Evolutionary conservation across 2,888 invertebrate genomes (phyloP), one percentile per base, ranked within the genome.

Genomic region (Melanargia galathea): DNA sequence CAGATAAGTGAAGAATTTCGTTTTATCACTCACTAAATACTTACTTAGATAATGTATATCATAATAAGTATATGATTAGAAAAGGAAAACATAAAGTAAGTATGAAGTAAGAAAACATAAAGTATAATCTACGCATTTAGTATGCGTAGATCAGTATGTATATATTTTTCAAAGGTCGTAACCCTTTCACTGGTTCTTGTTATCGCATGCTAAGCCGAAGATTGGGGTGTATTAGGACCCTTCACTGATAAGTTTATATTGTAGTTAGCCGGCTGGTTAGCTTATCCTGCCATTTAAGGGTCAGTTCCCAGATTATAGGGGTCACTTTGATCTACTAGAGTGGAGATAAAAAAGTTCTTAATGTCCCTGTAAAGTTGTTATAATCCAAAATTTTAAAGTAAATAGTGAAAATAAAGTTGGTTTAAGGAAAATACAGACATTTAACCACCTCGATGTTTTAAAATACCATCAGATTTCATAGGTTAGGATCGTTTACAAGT

Each of bases 251-350:
- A 52, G 20, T 35, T 20, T 7, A n/a, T n/a, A n/a, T n/a, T n/a
- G n/a, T n/a, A 26, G 40, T 59, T 38, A 59, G 48, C 58, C 18
- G 24, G 49, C 60, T 43, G 20, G 43, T 51, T 30, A 52, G 60
- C 60, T 60, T 60, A 43, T 52, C 43, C 43, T 60, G 33, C 52
- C 52, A 52, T 64, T 64, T 61, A 51, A 38, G 38, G 64, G 64
- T 51, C 45, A 60, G 61, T 61, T 57, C 13, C 16, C 60, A 57
- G 56, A 61, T 64, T 56, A 64, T 52, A 64, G 56, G 61, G 64
- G 64, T 64, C 56, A 35, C 45, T 64, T 38, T 40, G 60, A 48
- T 33, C 52, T 6, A 52, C 33, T 52, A 4, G 1, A 16, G 30
- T 49, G 7, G 5, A 52, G 18, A 52, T 33, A 52, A 49, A 30